Evolutionary conservation across 1,140 invertebrate genomes (phyloP), one percentile per base, ranked within the genome.

Genomic region (Tigriopus japonicus): DNA sequence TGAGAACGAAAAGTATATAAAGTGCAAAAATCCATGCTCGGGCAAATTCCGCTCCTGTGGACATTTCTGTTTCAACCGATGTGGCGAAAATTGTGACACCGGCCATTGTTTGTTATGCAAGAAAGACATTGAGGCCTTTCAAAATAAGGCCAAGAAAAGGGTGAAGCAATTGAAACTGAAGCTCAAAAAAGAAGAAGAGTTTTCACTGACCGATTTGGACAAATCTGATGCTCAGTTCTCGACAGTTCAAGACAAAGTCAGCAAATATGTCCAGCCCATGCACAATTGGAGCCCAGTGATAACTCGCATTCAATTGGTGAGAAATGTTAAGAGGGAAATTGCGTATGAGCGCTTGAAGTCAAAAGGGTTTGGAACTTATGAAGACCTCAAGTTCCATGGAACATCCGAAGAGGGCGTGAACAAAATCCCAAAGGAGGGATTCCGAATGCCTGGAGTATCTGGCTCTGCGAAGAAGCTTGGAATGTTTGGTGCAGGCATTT

Each of bases 241-340:
- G 5, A 21, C n/a, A 17, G 40, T 24, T 56, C 17, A 21, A 15
- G 15, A 28, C 17, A 9, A 6, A 17, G 23, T 41, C 10, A 17
- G 7, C 12, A 21, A 15, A 21, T 17, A 19, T 24, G 17, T 10
- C 15, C 7, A 17, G 54, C 77, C 77, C 42, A 68, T 77, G 42
- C 78, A 78, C 64, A 69, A 77, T 14, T 78, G 76, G 76, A 74
- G 76, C 63, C 74, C 74, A 2, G 70, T 73, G 59, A 10, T 64
- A 17, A 59, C 68, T 12, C n/a, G 21, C n/a, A 49, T 49, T 49
- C n/a, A 49, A 12, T 17, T 17, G 21, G 21, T 49, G n/a, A 49
- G 3, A 15, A 49, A 49, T 49, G 2, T 49, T 6, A 21, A 49
- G 45, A 15, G n/a, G 6, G 45, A 49, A 12, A 21, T 21, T 10